Evolutionary conservation across 2,113 vertebrate species (phyloP).

Genomic region (Callopanchax toddi): DNA sequence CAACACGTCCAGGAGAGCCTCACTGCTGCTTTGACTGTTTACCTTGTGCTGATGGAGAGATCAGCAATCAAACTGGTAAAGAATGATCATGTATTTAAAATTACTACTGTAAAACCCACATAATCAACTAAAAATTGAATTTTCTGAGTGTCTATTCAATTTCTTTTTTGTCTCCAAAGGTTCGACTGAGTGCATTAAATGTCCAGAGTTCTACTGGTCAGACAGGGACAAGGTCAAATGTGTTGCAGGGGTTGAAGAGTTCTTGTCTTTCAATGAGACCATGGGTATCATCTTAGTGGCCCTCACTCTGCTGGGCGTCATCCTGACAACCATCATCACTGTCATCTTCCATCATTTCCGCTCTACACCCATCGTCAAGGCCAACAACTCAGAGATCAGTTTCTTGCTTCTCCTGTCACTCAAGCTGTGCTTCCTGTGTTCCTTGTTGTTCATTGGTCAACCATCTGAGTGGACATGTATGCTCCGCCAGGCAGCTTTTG

Average conservation of each 20-base stretch:
- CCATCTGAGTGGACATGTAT: slow-evolving; percentile 74
- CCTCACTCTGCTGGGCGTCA: slow-evolving; percentile 70
- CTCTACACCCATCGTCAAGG: slow-evolving; percentile 75
- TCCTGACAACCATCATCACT: slow-evolving; percentile 56
- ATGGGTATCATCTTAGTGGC: slow-evolving; percentile 75
- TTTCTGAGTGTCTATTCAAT: no score
- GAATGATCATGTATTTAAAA: not conserved
- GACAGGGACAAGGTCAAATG: slow-evolving; percentile 70
- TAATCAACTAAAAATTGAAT: no score
- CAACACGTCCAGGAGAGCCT: slow-evolving; percentile 63
- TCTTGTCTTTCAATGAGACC: slow-evolving; percentile 75
- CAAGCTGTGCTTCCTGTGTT: slow-evolving; percentile 79
- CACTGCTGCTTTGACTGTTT: slow-evolving; percentile 81
- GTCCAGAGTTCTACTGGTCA: slow-evolving; percentile 76
- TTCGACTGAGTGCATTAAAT: slow-evolving; percentile 75
- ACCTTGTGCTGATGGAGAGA: slow-evolving; percentile 77
- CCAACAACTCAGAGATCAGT: slow-evolving; percentile 82
- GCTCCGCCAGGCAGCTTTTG: slow-evolving; percentile 75
- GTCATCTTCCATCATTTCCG: slow-evolving; percentile 70
- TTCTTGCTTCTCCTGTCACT: slow-evolving; percentile 78
- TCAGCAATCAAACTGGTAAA: slow-evolving; percentile 76
- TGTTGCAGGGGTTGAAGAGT: slow-evolving; percentile 74
- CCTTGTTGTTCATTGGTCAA: slow-evolving; percentile 73
- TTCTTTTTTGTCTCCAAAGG: slow-evolving; percentile 50
- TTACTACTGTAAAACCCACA: no score